phyloP scores from a whole-genome alignment of 2,888 invertebrate genomes.

The Oscheius sp. region DNA sequence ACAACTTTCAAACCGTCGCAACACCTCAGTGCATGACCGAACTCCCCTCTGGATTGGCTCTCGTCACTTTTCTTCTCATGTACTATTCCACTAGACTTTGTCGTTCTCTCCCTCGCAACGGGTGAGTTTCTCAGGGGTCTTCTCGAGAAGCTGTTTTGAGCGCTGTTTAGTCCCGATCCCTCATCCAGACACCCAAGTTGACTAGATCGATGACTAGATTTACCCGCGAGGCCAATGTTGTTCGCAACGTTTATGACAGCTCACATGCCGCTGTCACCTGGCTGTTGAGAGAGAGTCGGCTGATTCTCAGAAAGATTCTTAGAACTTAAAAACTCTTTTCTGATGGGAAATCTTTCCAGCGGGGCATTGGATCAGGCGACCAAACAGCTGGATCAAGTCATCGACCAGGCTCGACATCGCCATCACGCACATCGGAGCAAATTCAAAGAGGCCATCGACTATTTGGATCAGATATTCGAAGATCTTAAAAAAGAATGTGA shows the following conservation, averaged over 20 bases:
- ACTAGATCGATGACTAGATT: not conserved
- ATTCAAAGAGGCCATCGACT: slow-evolving; percentile 70
- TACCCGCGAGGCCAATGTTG: not conserved
- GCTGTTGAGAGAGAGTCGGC: not conserved
- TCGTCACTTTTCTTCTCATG: slow-evolving; percentile 26
- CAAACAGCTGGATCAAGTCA: slow-evolving; percentile 66
- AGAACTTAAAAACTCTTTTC: not conserved
- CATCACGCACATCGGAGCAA: slow-evolving; percentile 60
- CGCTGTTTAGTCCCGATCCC: too few relatives aligned
- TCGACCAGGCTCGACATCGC: slow-evolving; percentile 60
- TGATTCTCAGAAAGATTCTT: not conserved
- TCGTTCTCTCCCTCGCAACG: slow-evolving; percentile 34
- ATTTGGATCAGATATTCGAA: slow-evolving; percentile 69
- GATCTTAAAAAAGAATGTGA: slow-evolving; percentile 66
- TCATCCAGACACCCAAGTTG: too few relatives aligned
- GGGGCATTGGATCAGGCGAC: slow-evolving; percentile 61
- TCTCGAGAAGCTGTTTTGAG: too few relatives aligned
- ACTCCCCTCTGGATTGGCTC: not conserved
- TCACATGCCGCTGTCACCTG: not conserved
- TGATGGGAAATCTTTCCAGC: slow-evolving; percentile 39
- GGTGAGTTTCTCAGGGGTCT: not conserved
- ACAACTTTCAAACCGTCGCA: slow-evolving; percentile 9
- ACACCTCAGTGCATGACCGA: not conserved
- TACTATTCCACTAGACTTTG: slow-evolving; percentile 41
- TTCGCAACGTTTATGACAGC: not conserved